Base-by-base conservation (phyloP, 1,140 invertebrate genomes). In the Artemia franciscana region DNA sequence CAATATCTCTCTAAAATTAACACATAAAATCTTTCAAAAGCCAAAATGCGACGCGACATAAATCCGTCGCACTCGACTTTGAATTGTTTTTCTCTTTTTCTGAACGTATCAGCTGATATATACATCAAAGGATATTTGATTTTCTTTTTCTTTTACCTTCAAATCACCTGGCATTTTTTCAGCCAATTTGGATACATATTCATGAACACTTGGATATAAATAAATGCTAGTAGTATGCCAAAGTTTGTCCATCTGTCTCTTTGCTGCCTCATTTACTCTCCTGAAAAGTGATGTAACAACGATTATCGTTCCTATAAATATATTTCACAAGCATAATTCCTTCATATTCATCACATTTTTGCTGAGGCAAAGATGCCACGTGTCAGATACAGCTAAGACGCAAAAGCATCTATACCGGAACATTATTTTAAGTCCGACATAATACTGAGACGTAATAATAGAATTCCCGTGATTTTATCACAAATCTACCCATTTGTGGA, bases 191-290 rank as follows among this genome's bases (percentile, higher is more conserved):
- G 86, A 80, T 0, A 86, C 83, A 74, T 95, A 98, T 73, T 95
- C 86, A 70, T 93, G 86, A 61, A 96, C 81, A 69, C 82, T 84
- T 0, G 89, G 84, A 71, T 94, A 86, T 67, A 87, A 75, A 71
- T 97, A 98, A 61, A 95, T 84, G 66, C 84, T 86, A 0, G 92
- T 90, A 0, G 88, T 87, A 69, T 98, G 93, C 80, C 89, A 92
- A 5, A 98, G 73, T 64, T 79, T 85, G 2, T 82, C 74, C 26
- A 85, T 76, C 76, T 98, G 94, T 39, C 85, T 76, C 23, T 78
- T 77, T 5, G 86, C 74, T 5, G 86, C 89, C 63, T 80, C 78
- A 15, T 80, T 82, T 0, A 96, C 81, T 77, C 83, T 85, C 26
- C 85, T 84, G 65, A 15, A 70, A 73, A 71, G 56, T 62, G 60